These are phyloP conservation scores for Aspidiotus destructor DNA, from an alignment of 2,888 invertebrate genomes.

Conservation along the genomic window DNA sequence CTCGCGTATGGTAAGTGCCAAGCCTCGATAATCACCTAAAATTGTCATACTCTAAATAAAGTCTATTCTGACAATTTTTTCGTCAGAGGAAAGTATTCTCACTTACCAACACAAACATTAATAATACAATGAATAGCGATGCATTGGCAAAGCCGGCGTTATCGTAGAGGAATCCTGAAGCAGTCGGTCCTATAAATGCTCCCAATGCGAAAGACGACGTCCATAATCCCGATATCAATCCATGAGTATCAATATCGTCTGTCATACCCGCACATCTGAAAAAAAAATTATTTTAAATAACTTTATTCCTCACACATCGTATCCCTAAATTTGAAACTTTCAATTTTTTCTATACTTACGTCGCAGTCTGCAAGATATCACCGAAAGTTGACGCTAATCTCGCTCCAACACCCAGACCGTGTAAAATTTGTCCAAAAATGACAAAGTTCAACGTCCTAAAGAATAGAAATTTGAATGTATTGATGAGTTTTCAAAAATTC, in stretches of 20 bases:
- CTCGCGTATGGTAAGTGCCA: neutral
- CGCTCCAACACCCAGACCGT: conserved; percentile 77
- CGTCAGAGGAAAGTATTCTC: no score
- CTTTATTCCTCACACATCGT: neutral
- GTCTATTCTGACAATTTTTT: neutral
- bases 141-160: conserved; percentile 60
- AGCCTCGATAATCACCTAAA: conserved; percentile 19
- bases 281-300: conserved; percentile 34
- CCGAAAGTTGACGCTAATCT: conserved; percentile 78
- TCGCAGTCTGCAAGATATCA: conserved; percentile 66
- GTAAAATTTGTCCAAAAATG: conserved; percentile 60
- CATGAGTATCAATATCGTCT: conserved; percentile 79
- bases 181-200: conserved; percentile 71
- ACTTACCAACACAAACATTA: conserved; percentile 56
- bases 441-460: conserved; percentile 56
- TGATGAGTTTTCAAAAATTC: neutral
- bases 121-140: conserved; percentile 58
- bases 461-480: conserved; percentile 1
- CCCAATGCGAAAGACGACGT: conserved; percentile 83
- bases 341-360: conserved; percentile 51
- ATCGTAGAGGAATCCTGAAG: conserved; percentile 64
- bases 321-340: neutral
- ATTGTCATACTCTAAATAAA: neutral
- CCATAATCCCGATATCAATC: conserved; percentile 81
- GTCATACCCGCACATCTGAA: conserved; percentile 62